Percentiles rank a stretch among this genome's conserved stretches.
phyloP scores from a whole-genome alignment of 2,113 vertebrate species.

The Alaudala cheleensis region DNA sequence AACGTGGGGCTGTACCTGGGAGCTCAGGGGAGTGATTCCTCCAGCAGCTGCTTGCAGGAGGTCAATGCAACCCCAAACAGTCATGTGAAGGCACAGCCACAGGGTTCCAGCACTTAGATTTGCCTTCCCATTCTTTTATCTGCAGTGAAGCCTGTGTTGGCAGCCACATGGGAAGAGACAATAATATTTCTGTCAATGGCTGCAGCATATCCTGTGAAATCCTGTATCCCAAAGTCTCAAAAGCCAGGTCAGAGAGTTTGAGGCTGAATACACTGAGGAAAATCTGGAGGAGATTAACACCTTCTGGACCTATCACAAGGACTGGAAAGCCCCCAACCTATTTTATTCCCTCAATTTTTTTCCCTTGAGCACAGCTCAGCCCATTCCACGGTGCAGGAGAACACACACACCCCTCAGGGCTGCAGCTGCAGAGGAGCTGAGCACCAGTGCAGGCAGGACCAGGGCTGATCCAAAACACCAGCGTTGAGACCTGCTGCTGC shows the following conservation, averaged over 20 bases:
- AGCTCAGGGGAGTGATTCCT: not conserved
- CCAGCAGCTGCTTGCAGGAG: not conserved
- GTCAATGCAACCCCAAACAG: not conserved
- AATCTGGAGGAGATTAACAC: not conserved
- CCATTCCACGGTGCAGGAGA: not conserved
- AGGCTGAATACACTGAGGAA: not conserved
- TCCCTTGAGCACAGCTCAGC: not conserved
- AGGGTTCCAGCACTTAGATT: not conserved
- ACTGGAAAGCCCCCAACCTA: rapidly evolving
- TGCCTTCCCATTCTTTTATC: not conserved
- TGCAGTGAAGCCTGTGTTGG: not conserved
- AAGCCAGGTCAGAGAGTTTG: not conserved
- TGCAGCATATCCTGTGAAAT: not conserved
- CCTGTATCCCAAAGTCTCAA: not conserved
- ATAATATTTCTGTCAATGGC: not conserved
- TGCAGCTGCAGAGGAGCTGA: not conserved
- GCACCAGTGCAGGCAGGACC: not conserved
- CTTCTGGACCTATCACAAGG: not conserved
- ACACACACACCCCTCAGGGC: not conserved
- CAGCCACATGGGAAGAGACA: not conserved
- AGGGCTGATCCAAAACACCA: not conserved
- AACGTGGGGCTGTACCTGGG: not conserved
- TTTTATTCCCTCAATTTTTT: not conserved
- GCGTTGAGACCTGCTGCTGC: not conserved
- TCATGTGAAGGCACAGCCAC: not conserved